Base-by-base conservation (phyloP, 1,140 invertebrate species). In the Ylistrum balloti region DNA sequence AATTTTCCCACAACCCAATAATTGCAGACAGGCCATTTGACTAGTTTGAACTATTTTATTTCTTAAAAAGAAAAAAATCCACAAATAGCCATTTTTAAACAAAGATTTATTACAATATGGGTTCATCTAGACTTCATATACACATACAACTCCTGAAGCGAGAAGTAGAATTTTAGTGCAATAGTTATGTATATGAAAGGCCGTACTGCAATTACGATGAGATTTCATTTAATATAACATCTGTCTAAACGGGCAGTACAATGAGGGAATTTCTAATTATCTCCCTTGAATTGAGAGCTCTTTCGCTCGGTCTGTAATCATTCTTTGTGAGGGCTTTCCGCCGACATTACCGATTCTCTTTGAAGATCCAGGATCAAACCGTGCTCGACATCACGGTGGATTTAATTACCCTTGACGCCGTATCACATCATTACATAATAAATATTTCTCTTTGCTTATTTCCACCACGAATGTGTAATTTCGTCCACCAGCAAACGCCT, bases 191-290 rank as follows among this genome's bases (percentile, higher is more conserved):
- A 74, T 74, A 74, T 74, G 56, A 74, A 74, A 74, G 56, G n/a
- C 56, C 56, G 56, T 28, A 17, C 56, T 28, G 56, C 56, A 74
- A 74, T 74, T 74, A 74, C n/a, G 56, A 28, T n/a, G 56, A 74
- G 56, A 74, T 74, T 74, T 74, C 56, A 74, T 74, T 74, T 74
- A 74, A 74, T 74, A 74, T 74, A 74, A 74, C 56, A 74, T 74
- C 56, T 74, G 56, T 74, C 56, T 74, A 74, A n/a, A 74, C n/a
- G 56, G 5, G 56, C 22, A 74, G 17, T 74, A 74, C 56, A 74
- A 74, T 74, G 56, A 74, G 56, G n/a, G 56, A 74, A 74, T 74
- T 74, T 74, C 56, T 74, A 74, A 74, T 74, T 74, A 74, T 74
- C 56, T 74, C 56, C 56, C 56, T 28, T 74, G 56, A 74, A 74